Evolutionary conservation across 2,113 vertebrate species (phyloP), one percentile per base, ranked within the genome.

Genomic region (Megaleporinus macrocephalus): DNA sequence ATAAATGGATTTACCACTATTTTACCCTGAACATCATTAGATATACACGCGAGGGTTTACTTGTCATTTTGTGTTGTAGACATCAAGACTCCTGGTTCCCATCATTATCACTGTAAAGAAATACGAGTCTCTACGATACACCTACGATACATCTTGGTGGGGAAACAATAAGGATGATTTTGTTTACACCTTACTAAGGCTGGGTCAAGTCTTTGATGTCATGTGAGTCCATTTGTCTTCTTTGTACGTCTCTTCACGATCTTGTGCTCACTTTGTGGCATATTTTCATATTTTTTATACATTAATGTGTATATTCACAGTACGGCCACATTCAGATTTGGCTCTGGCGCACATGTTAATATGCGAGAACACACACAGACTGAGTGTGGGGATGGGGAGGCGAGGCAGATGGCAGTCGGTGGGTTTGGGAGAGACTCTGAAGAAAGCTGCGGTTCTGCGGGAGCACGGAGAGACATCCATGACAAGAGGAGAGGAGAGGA

Each of bases 371-470:
- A 53, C 47, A 70, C 11, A 69, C 9, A 69, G 0, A 53, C 1
- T 51, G 44, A 22, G 63, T 62, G 62, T 78, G 61, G n/a, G 61
- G 68, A 70, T 69, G 33, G 22, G 62, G 27, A 70, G 66, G 66
- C 66, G 68, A 84, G 85, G 84, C 85, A 85, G 83, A 88, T 83
- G 81, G 83, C 85, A 83, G 57, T 61, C 20, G 78, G 83, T 85
- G 81, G 91, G 90, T 91, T 93, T 93, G 90, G 92, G 92, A 80
- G 89, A 78, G 85, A 87, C 89, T 90, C 91, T 87, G 87, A 83
- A 79, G 89, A 89, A 85, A 85, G 88, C 89, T 92, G 89, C 84
- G 91, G 89, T 88, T 88, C 86, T 89, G 85, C 88, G 51, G 81
- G 86, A 87, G 88, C 79, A 83, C 15, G 75, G 87, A 82, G 82